A percentile compares a stretch with the other conserved stretches of the same genome.
Evolutionary conservation across 2,113 vertebrate species (phyloP).

Genomic region (Pseudorasbora parva): DNA sequence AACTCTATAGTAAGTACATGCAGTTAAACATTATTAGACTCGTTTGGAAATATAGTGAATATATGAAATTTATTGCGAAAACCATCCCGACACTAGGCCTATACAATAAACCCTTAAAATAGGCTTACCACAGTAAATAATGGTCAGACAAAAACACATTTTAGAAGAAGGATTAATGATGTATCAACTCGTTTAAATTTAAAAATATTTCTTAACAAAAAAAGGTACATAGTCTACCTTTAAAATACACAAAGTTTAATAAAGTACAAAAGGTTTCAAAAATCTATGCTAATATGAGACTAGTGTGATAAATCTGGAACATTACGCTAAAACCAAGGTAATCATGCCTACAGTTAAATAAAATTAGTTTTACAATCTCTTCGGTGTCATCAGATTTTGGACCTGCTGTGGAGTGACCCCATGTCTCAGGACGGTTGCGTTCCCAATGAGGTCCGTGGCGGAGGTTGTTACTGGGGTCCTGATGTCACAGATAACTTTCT

Average conservation of each 20-base stretch:
- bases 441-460: slow-evolving; percentile 84
- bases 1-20: no score
- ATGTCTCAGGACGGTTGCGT: slow-evolving; percentile 85
- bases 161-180: no score
- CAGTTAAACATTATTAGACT: no score
- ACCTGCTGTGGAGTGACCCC: slow-evolving; percentile 94
- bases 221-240: no score
- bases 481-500: slow-evolving; percentile 85
- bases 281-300: background rate
- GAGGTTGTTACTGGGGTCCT: slow-evolving; percentile 93
- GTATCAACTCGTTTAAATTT: no score
- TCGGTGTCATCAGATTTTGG: slow-evolving; percentile 78
- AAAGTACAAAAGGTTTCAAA: background rate
- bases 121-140: no score
- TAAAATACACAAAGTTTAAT: background rate
- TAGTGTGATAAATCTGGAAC: background rate
- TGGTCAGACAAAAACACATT: no score
- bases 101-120: no score
- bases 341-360: background rate
- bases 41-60: no score
- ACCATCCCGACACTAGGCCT: no score
- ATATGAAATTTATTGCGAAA: no score
- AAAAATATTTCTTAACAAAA: no score
- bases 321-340: background rate
- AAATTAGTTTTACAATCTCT: background rate